Percentiles rank a stretch among this genome's conserved stretches.
phyloP scores from a whole-genome alignment of 2,113 vertebrate species.

The Cochlearius cochlearius region DNA sequence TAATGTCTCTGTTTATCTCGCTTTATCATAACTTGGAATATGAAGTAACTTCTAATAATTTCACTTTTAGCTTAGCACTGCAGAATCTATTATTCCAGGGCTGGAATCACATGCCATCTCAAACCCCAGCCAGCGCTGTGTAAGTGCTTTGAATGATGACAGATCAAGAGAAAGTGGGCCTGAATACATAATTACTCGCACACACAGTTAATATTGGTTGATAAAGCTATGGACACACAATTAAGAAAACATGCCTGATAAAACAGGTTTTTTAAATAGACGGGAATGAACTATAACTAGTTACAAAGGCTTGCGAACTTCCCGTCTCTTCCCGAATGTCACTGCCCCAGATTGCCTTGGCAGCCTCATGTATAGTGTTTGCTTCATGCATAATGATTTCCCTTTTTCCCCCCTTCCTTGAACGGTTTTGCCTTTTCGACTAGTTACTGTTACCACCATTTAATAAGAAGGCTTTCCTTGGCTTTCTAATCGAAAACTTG shows the following conservation, averaged over 20 bases:
- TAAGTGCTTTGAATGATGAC: slow-evolving; percentile 64
- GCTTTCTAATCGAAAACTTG: slow-evolving; percentile 86
- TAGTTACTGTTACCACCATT: slow-evolving; percentile 84
- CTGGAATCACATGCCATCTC: slow-evolving; percentile 6
- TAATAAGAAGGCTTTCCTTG: slow-evolving; percentile 83
- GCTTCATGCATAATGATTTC: slow-evolving; percentile 78
- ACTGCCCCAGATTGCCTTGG: slow-evolving; percentile 61
- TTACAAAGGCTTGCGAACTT: slow-evolving; percentile 67
- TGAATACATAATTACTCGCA: slow-evolving; percentile 61
- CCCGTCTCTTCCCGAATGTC: slow-evolving; percentile 56
- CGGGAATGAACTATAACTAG: slow-evolving; percentile 15
- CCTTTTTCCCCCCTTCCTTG: slow-evolving; percentile 36
- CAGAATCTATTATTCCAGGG: slow-evolving; percentile 57
- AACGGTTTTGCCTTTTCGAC: slow-evolving; percentile 79
- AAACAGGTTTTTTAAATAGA: slow-evolving; percentile 52
- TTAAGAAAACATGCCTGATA: slow-evolving; percentile 70
- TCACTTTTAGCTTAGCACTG: slow-evolving; percentile 59
- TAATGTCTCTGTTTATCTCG: slow-evolving; percentile 55
- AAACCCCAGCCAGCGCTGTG: neutral
- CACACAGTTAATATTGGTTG: slow-evolving; percentile 43
- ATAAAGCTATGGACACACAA: slow-evolving; percentile 61
- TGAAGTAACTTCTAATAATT: slow-evolving; percentile 66
- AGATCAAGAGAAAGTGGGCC: slow-evolving; percentile 53
- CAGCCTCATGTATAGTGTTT: slow-evolving; percentile 50
- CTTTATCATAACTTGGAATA: slow-evolving; percentile 56